phyloP scores from a whole-genome alignment of 2,888 invertebrate species.

The Conops quadrifasciatus region DNA sequence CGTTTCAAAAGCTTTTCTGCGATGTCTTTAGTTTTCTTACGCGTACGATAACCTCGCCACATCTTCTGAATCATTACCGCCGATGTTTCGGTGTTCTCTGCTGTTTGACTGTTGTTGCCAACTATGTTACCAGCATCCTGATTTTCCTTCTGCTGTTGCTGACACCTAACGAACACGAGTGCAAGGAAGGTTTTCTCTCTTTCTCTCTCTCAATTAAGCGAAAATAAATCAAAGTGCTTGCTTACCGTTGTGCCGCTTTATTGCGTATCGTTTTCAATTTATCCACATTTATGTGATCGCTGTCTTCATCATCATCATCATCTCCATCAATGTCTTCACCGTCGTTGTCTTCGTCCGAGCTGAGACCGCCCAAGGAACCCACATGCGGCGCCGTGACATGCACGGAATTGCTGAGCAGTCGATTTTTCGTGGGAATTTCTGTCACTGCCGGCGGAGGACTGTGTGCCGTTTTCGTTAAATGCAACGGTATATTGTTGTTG shows the following conservation, averaged over 20 bases:
- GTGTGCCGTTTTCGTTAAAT: conserved; percentile 6
- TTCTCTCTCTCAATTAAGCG: background rate
- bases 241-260: conserved; percentile 68
- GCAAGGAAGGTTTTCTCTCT: background rate
- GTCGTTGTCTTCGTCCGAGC: conserved; percentile 68
- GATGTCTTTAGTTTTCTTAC: conserved; percentile 70
- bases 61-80: conserved; percentile 85
- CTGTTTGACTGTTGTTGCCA: conserved; percentile 40
- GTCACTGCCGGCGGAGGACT: conserved; percentile 8
- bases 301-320: conserved; percentile 67
- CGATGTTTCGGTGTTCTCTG: conserved; percentile 65
- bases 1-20: conserved; percentile 77
- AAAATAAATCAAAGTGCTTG: background rate
- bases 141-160: conserved; percentile 57
- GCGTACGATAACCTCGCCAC: conserved; percentile 84
- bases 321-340: conserved; percentile 66
- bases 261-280: conserved; percentile 74
- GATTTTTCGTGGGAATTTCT: conserved; percentile 51
- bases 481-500: conserved; percentile 33
- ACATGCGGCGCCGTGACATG: conserved; percentile 59
- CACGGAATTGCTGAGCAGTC: conserved; percentile 50
- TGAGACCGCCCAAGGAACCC: conserved; percentile 61
- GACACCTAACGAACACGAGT: conserved; percentile 38
- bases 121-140: conserved; percentile 48
- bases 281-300: conserved; percentile 72